Base-by-base conservation (phyloP, 2,797 vertebrate species). In the Synaphobranchus kaupii region DNA sequence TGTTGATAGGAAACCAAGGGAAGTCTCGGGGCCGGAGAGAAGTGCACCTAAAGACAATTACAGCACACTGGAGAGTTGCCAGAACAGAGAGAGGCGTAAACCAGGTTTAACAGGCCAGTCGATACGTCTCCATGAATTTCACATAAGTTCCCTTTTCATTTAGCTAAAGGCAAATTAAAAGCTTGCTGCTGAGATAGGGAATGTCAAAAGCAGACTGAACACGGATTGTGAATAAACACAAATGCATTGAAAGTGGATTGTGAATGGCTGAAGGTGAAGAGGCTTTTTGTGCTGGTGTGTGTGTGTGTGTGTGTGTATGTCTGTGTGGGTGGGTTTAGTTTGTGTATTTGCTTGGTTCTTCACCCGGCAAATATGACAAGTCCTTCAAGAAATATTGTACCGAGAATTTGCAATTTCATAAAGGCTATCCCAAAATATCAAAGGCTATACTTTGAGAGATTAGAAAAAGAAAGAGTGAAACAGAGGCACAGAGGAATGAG, bases 391-490 rank as follows among this genome's bases (percentile, higher is more conserved):
- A 66, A 82, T n/a, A 81, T 22, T 20, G 44, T 9, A 31, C 25
- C 28, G 20, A 25, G 25, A 13, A 13, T 81, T 44, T 50, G 25
- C 31, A 47, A 15, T 31, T 87, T 50, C n/a, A 15, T 60, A 44
- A 47, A 44, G 60, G 84, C 20, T 17, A 66, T 68, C 80, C 58
- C 54, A 31, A 56, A 80, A 88, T 56, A 85, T 88, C 84, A 88
- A 71, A 83, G 47, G 13, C 10, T 48, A 86, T 25, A 56, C 25
- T 63, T 47, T 48, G n/a, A 85, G 48, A 39, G 17, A 76, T 48
- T 13, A 44, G 54, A 66, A 12, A 58, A 28, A 63, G 58, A 66
- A 10, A 34, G 28, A 56, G 28, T 6, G 50, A 34, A 50, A 83
- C 22, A 83, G 44, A 48, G 58, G 58, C 58, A 60, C 12, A 60